Evolutionary conservation across 2,113 vertebrate species (phyloP), one percentile per base, ranked within the genome.

Genomic region (Lophius piscatorius): DNA sequence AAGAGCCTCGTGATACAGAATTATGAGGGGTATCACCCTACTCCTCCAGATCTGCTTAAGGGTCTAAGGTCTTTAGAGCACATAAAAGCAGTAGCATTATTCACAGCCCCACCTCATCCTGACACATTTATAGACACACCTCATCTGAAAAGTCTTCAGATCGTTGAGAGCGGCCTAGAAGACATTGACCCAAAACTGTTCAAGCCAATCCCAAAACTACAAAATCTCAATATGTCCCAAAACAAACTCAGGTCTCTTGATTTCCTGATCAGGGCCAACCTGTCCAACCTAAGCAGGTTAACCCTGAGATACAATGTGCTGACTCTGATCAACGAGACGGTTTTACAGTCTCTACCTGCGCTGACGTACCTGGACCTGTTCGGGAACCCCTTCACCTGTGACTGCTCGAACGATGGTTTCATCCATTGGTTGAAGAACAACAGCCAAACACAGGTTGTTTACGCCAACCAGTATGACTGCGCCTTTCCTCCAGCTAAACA

Each of bases 371-470:
- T 92, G 6, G 84, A 90, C 48, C 42, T 87, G 29, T 2, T 14
- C 13, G 41, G 44, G 5, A 90, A 89, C 60, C 49, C 76, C 6
- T 83, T 90, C 33, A 64, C 67, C 1, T 90, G 86, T 58, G 75
- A 63, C 41, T 91, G 88, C 36, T 55, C 48, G 13, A 89, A 86
- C 41, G 35, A 62, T n/a, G 80, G 51, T 56, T 88, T 90, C 48
- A 63, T 80, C 21, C 33, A 77, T 0, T 90, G 87, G 84, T 70
- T 69, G 4, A 44, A 67, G 31, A 39, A 9, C 5, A 56, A 56
- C 57, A 55, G 55, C 24, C 64, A 58, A 17, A 88, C 87, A 4
- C 88, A 88, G 48, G 80, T 90, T 16, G 12, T 80, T 21, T 65
- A 77, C 26, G 71, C 83, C 7, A 58, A 72, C 35, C 12, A 28